Base-by-base conservation (phyloP, 1,140 invertebrate genomes). In the Drosophila ogumai region DNA sequence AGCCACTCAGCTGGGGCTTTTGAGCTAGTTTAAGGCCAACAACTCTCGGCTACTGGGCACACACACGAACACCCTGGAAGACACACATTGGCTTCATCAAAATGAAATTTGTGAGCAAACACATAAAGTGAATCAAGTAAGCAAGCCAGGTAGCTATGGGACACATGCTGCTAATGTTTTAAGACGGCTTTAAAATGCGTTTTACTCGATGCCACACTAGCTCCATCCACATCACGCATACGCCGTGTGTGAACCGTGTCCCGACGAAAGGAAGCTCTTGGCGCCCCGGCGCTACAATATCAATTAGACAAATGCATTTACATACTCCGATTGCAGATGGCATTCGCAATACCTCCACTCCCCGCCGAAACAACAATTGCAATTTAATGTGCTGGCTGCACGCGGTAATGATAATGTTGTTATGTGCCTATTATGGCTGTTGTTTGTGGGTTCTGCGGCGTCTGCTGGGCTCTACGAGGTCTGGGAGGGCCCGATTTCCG, bases 61-160 rank as follows among this genome's bases (percentile, higher is more conserved):
- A 22, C 60, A 54, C 50, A 50, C n/a, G 2, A 2, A 41, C 36
- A 57, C 55, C 34, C 17, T 50, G 10, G 25, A 28, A 67, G 31
- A 60, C 58, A 75, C 47, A 77, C 73, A 78, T 77, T 77, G 76
- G 84, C 82, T 82, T 80, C 82, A 87, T 87, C 84, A 87, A 87
- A 87, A 87, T 82, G 75, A 88, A 88, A 87, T 87, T 88, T 88
- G 84, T 74, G 65, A 75, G 71, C 60, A 87, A 82, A 82, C 82
- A 87, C 60, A 75, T 67, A 76, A 54, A 74, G 72, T 40, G 69
- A 74, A 43, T 57, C 52, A 71, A 31, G 64, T 56, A 64, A 52
- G 49, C 69, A 17, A 50, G 72, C 72, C 71, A 68, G 79, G 66
- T 82, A 68, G 55, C 36, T 66, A 3, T 50, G 49, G 61, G 63